phyloP scores from a whole-genome alignment of 35 echinoderm and acorn worm species.

The Ophioderma brevispina region DNA sequence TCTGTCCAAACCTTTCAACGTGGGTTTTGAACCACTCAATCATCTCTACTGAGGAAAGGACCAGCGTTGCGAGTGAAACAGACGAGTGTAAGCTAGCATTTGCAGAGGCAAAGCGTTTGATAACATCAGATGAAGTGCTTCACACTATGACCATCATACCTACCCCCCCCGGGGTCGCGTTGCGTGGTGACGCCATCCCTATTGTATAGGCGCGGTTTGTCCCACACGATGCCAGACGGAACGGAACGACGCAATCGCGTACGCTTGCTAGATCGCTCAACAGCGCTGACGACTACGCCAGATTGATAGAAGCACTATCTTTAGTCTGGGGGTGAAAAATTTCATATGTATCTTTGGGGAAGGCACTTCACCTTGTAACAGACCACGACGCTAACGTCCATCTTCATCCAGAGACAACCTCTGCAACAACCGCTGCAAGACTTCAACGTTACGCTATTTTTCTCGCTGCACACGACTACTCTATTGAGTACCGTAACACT shows the following conservation, averaged over 20 bases:
- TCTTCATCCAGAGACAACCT: not conserved
- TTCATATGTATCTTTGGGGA: slow-evolving; percentile 68
- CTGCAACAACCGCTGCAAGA: slow-evolving; percentile 13
- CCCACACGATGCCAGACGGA: slow-evolving; percentile 22
- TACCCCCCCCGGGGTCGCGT: slow-evolving; percentile 12
- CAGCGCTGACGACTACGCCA: slow-evolving; percentile 57
- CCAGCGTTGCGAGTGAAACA: slow-evolving; percentile 21
- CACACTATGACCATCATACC: slow-evolving; percentile 81
- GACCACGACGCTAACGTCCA: slow-evolving; percentile 58
- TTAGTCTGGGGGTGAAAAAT: slow-evolving; percentile 42
- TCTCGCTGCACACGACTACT: not conserved
- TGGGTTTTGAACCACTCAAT: slow-evolving; percentile 38
- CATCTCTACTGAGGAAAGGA: slow-evolving; percentile 16
- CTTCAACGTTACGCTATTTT: slow-evolving; percentile 31
- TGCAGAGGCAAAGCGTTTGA: slow-evolving; percentile 14
- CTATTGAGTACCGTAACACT: slow-evolving; percentile 16
- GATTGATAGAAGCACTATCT: slow-evolving; percentile 60
- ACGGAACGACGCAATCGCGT: slow-evolving; percentile 41
- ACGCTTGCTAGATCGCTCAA: slow-evolving; percentile 36
- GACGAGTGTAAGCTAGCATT: slow-evolving; percentile 3
- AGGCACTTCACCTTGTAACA: slow-evolving; percentile 18
- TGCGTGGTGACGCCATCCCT: slow-evolving; percentile 73
- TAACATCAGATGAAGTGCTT: not conserved
- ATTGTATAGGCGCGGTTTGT: slow-evolving; percentile 55
- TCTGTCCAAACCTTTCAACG: slow-evolving; percentile 8